phyloP scores from a whole-genome alignment of 2,797 vertebrate species.

The Anguilla megastoma region DNA sequence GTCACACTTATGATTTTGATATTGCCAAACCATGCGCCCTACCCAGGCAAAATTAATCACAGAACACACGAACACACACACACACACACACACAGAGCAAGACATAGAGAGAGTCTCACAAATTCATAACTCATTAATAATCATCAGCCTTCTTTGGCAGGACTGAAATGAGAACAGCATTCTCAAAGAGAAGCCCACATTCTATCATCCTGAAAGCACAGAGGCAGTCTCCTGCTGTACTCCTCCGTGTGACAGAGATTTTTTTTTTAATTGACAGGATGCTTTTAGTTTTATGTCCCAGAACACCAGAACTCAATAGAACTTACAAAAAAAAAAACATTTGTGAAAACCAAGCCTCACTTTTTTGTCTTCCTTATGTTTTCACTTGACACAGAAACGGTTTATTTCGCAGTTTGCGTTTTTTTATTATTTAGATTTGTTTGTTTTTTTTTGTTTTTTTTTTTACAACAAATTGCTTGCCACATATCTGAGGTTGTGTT shows the following conservation, averaged over 20 bases:
- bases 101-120: not conserved
- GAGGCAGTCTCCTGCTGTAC: too few relatives aligned
- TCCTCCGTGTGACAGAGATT: not conserved
- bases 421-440: slow-evolving; percentile 23
- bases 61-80: not conserved
- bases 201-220: too few relatives aligned
- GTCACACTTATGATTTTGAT: not conserved
- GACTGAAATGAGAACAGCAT: too few relatives aligned
- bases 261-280: too few relatives aligned
- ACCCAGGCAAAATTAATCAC: not conserved
- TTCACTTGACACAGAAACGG: not conserved
- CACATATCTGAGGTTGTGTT: slow-evolving; percentile 11
- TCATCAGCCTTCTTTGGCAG: not conserved
- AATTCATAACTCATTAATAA: not conserved
- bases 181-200: too few relatives aligned
- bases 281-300: not conserved
- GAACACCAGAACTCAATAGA: not conserved
- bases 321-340: not conserved
- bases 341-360: not conserved
- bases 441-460: slow-evolving; percentile 27
- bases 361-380: not conserved
- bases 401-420: slow-evolving; percentile 16
- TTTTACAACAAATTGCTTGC: slow-evolving; percentile 26
- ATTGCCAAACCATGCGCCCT: too few relatives aligned
- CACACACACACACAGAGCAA: not conserved